Conservation (phyloP, 2,797 vertebrate species). For the Enteromius argenteus region DNA sequence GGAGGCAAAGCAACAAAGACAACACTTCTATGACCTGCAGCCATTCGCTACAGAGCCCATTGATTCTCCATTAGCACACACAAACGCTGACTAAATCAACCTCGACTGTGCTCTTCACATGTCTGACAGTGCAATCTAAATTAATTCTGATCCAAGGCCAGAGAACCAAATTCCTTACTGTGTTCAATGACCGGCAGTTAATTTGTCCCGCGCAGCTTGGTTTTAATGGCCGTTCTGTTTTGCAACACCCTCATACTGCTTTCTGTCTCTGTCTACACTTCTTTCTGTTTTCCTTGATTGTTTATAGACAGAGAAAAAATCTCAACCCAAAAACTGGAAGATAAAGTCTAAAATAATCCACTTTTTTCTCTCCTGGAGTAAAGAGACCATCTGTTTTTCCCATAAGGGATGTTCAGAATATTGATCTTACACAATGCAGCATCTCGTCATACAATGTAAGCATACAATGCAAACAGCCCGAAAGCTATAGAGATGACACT, state of each 20-base stretch:
- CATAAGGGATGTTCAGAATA: neutral
- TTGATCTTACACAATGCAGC: neutral
- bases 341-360: neutral
- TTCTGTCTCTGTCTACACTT: slow-evolving; percentile 2
- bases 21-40: slow-evolving; percentile 45
- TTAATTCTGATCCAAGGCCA: slow-evolving; percentile 60
- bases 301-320: slow-evolving; percentile 10
- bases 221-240: slow-evolving; percentile 54
- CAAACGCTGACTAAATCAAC: slow-evolving; percentile 54
- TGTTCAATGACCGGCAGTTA: slow-evolving; percentile 54
- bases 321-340: neutral
- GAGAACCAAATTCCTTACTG: slow-evolving; percentile 54
- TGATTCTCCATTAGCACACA: slow-evolving; percentile 59
- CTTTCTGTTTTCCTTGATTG: neutral
- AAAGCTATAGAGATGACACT: neutral
- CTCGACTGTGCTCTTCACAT: slow-evolving; percentile 48
- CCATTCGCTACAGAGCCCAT: slow-evolving; percentile 47
- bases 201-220: slow-evolving; percentile 56
- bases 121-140: slow-evolving; percentile 55
- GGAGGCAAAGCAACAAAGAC: slow-evolving; percentile 34
- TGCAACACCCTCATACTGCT: slow-evolving; percentile 28
- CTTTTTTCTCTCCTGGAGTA: neutral
- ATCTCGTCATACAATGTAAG: neutral
- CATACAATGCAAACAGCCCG: neutral
- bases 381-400: neutral